Evolutionary conservation across 2,113 vertebrate genomes (phyloP).

Genomic region (Petrocephalus zakoni): DNA sequence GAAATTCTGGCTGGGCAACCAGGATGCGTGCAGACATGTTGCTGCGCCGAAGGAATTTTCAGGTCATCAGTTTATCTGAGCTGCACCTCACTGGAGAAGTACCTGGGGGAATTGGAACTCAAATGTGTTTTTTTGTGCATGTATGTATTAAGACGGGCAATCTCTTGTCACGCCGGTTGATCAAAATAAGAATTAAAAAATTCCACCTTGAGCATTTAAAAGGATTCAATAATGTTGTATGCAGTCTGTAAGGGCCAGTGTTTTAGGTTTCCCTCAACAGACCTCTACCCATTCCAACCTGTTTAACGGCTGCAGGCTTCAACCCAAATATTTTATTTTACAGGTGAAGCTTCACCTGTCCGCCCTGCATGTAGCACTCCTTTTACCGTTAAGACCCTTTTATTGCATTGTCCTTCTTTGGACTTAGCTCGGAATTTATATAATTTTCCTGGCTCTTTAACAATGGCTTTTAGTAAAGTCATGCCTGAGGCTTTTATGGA

Average conservation of each 20-base stretch:
- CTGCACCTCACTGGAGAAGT: not conserved
- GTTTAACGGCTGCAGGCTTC: not conserved
- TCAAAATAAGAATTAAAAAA: not conserved
- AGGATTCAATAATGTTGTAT: not conserved
- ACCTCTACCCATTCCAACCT: not conserved
- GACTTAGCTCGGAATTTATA: too few relatives aligned
- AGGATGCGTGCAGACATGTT: not conserved
- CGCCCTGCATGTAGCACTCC: not conserved
- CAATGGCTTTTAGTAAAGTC: not conserved
- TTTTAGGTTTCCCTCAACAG: not conserved
- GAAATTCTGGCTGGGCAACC: not conserved
- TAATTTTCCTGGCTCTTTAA: not conserved
- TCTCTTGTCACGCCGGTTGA: not conserved
- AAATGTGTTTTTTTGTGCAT: not conserved
- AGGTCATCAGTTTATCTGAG: constrained; percentile 4
- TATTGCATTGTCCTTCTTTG: not conserved
- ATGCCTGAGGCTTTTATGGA: not conserved
- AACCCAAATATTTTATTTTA: not conserved
- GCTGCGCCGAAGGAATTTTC: not conserved
- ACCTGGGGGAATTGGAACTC: not conserved
- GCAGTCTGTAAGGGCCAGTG: not conserved
- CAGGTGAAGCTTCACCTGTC: not conserved
- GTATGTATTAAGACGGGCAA: not conserved
- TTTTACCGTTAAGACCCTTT: not conserved
- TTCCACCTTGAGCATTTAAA: not conserved